Evolutionary conservation across 2,797 vertebrate species (phyloP).

Genomic region (Phylloscopus collybita): DNA sequence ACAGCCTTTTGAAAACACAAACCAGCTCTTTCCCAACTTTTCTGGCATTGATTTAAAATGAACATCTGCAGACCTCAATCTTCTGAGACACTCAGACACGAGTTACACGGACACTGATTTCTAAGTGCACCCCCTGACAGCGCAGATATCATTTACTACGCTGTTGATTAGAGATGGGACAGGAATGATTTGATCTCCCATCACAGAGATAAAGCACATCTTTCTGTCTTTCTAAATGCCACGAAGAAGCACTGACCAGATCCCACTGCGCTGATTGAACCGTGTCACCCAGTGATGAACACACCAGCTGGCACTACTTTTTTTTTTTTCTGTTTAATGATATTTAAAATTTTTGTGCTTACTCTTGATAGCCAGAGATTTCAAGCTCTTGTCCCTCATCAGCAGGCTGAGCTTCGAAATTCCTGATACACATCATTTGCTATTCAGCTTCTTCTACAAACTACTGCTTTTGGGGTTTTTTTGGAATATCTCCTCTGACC

Average conservation of each 20-base stretch:
- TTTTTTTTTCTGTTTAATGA: background rate
- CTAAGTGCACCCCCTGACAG: constrained; percentile 24
- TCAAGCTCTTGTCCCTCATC: background rate
- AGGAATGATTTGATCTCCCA: background rate
- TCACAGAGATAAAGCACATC: background rate
- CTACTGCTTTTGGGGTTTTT: background rate
- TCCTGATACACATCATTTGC: background rate
- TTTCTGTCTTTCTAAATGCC: background rate
- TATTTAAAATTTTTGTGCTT: background rate
- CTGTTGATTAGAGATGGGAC: background rate
- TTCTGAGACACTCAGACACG: background rate
- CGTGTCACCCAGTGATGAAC: background rate
- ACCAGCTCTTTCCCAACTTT: background rate
- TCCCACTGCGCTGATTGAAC: background rate
- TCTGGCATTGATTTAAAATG: background rate
- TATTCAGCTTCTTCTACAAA: background rate
- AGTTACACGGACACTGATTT: background rate
- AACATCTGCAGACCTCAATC: constrained; percentile 32
- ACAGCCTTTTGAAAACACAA: background rate
- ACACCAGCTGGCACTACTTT: background rate
- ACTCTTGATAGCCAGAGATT: background rate
- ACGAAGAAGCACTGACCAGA: background rate
- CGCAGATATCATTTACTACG: background rate
- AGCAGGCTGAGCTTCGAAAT: background rate
- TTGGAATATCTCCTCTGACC: background rate